Evolutionary conservation across 2,797 vertebrate genomes (phyloP).

Genomic region (Perodicticus potto): DNA sequence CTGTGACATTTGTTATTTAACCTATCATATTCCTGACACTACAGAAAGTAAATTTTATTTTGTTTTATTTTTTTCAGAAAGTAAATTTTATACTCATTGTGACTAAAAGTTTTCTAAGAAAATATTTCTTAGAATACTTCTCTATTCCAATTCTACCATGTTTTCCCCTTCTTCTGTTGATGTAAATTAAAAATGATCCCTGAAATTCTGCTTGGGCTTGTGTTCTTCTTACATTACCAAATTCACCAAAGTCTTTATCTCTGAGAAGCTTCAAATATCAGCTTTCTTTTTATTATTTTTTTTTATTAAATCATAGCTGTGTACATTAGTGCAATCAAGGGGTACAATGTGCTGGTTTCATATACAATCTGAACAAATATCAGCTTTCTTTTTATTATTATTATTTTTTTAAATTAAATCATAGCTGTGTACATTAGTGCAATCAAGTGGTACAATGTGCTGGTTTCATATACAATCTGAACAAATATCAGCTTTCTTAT

Average conservation of each 20-base stretch:
- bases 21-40: slow-evolving; percentile 1
- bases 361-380: too few relatives aligned
- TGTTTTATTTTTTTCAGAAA: neutral
- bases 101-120: slow-evolving; percentile 60
- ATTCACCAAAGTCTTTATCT: neutral
- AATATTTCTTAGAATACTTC: slow-evolving; percentile 21
- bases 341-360: too few relatives aligned
- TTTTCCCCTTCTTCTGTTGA: slow-evolving; percentile 16
- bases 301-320: too few relatives aligned
- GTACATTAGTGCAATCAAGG: too few relatives aligned
- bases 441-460: too few relatives aligned
- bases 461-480: too few relatives aligned
- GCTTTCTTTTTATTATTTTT: neutral
- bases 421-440: too few relatives aligned
- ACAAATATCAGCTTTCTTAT: neutral
- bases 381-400: slow-evolving; percentile 8
- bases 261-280: neutral
- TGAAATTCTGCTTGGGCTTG: slow-evolving; percentile 6
- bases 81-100: slow-evolving; percentile 28
- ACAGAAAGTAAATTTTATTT: neutral
- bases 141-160: slow-evolving; percentile 30
- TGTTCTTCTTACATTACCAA: slow-evolving; percentile 13
- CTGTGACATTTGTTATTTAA: neutral
- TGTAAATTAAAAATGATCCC: neutral
- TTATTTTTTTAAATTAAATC: too few relatives aligned